phyloP scores from a whole-genome alignment of 2,113 vertebrate genomes.

The Rhynchopsitta pachyrhyncha region DNA sequence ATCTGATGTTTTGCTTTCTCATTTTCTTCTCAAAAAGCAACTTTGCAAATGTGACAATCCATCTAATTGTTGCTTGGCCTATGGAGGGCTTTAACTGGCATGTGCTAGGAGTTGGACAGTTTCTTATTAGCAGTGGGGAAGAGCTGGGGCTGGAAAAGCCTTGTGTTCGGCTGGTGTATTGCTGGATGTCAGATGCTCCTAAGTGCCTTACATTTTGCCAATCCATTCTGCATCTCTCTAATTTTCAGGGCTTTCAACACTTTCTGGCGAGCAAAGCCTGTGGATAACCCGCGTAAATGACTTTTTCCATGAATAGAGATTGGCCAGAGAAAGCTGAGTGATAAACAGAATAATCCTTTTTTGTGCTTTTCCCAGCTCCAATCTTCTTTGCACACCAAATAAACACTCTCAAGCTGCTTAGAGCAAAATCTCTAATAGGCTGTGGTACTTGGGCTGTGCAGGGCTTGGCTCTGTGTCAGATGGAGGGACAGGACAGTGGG shows the following conservation, averaged over 20 bases:
- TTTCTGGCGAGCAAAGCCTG: slow-evolving; percentile 56
- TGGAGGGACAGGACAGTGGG: slow-evolving; percentile 52
- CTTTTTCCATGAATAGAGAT: slow-evolving; percentile 71
- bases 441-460: slow-evolving; percentile 47
- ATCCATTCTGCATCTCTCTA: slow-evolving; percentile 66
- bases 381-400: slow-evolving; percentile 73
- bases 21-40: slow-evolving; percentile 4
- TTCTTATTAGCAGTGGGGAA: slow-evolving; percentile 16
- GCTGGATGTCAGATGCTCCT: slow-evolving; percentile 61
- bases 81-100: slow-evolving; percentile 33
- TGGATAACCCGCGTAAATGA: slow-evolving; percentile 69
- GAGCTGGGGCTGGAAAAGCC: slow-evolving; percentile 26
- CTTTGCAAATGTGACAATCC: slow-evolving; percentile 39
- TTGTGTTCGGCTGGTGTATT: not conserved
- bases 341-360: slow-evolving; percentile 73
- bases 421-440: slow-evolving; percentile 67
- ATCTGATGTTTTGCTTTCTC: slow-evolving; percentile 49
- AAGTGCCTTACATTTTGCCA: slow-evolving; percentile 50
- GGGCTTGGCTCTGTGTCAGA: slow-evolving; percentile 53
- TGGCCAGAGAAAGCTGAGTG: slow-evolving; percentile 63
- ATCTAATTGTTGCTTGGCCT: slow-evolving; percentile 37
- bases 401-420: slow-evolving; percentile 74
- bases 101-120: slow-evolving; percentile 14
- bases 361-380: slow-evolving; percentile 68
- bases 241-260: slow-evolving; percentile 64